Conservation (phyloP, 1,140 invertebrate genomes). For the Drosophila repleta region DNA sequence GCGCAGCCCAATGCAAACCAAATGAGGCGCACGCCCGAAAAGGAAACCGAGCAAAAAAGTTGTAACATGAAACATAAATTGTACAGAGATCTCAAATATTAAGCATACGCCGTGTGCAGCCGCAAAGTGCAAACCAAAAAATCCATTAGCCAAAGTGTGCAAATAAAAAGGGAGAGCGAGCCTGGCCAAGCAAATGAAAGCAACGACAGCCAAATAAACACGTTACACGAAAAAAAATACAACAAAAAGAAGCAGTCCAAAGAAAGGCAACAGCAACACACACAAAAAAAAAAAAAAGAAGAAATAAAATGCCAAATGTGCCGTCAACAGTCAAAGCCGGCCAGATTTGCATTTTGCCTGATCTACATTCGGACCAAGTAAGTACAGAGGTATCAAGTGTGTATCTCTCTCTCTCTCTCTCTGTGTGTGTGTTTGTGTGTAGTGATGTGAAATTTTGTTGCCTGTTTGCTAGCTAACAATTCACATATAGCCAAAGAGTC, state of each 20-base stretch:
- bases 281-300: conserved; percentile 1
- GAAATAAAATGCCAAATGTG: conserved; percentile 68
- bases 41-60: background rate
- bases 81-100: conserved; percentile 60
- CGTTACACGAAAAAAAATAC: conserved; percentile 33
- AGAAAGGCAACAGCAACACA: background rate
- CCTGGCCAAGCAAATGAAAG: conserved; percentile 68
- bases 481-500: conserved; percentile 24
- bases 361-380: conserved; percentile 44
- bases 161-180: conserved; percentile 63
- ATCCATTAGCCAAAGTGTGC: conserved; percentile 78
- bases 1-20: conserved; percentile 54
- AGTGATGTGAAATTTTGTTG: conserved; percentile 20
- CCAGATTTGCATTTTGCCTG: conserved; percentile 73
- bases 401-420: too few relatives aligned
- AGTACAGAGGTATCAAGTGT: conserved; percentile 13
- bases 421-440: background rate
- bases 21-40: conserved; percentile 56
- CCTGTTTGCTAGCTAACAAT: conserved; percentile 15
- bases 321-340: conserved; percentile 71
- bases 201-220: conserved; percentile 78
- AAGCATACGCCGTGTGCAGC: conserved; percentile 78
- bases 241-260: conserved; percentile 25
- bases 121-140: conserved; percentile 63
- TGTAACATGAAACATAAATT: conserved; percentile 63